A percentile compares a stretch with the other conserved stretches of the same genome.
Evolutionary conservation across 2,113 vertebrate genomes (phyloP).

Genomic region (Hippocampus mohnikei): DNA sequence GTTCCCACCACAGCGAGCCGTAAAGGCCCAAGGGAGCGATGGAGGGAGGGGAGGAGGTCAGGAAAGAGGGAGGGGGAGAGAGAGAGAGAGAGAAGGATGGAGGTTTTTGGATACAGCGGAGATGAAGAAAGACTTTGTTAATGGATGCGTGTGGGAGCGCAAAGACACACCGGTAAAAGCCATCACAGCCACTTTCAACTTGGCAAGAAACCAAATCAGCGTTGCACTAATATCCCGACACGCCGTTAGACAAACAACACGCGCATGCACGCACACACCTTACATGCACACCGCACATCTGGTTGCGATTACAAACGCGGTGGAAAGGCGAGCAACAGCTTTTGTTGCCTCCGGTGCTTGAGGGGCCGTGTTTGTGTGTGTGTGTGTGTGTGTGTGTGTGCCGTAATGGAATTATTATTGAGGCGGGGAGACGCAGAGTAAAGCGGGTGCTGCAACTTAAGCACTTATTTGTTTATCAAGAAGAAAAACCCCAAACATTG

Average conservation of each 20-base stretch:
- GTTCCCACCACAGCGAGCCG: slow-evolving; percentile 43
- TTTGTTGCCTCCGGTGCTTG: slow-evolving; percentile 72
- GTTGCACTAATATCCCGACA: neutral
- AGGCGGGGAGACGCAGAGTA: slow-evolving; percentile 65
- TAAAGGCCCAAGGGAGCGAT: slow-evolving; percentile 14
- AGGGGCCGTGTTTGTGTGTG: slow-evolving; percentile 44
- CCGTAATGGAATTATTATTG: slow-evolving; percentile 71
- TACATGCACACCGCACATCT: slow-evolving; percentile 77
- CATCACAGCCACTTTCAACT: slow-evolving; percentile 24
- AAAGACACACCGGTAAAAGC: slow-evolving; percentile 14
- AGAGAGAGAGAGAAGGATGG: slow-evolving; percentile 1
- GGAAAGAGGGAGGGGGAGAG: neutral
- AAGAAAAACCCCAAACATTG: neutral
- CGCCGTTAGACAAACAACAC: slow-evolving; percentile 36
- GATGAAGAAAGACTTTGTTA: slow-evolving; percentile 1
- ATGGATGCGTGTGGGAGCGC: neutral
- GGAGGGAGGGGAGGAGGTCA: neutral
- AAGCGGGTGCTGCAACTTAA: slow-evolving; percentile 36
- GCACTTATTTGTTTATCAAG: slow-evolving; percentile 29
- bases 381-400: slow-evolving; percentile 28
- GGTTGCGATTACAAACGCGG: slow-evolving; percentile 76
- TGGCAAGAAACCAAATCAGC: slow-evolving; percentile 17
- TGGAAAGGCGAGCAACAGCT: slow-evolving; percentile 74
- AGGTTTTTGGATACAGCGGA: neutral
- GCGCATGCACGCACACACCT: slow-evolving; percentile 34